Percentiles rank a stretch among this genome's conserved stretches.
Evolutionary conservation across 2,888 invertebrate species (phyloP).

Genomic region (Argyra leucocephala): DNA sequence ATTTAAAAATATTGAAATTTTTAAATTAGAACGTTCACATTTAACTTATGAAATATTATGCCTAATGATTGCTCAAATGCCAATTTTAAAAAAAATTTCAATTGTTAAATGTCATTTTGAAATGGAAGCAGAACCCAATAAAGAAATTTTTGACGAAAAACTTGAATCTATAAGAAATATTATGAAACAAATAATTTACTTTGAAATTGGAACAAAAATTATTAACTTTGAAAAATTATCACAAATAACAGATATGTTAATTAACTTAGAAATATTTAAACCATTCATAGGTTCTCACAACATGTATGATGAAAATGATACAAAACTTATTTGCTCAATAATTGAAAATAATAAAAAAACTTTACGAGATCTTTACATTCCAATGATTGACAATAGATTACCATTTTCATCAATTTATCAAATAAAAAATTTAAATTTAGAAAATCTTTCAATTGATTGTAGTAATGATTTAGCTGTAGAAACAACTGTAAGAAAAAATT

Average conservation of each 20-base stretch:
- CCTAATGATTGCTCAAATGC: background rate
- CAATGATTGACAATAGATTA: background rate
- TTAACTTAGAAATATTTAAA: background rate
- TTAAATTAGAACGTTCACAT: background rate
- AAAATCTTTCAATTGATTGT: background rate
- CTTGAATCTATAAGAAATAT: background rate
- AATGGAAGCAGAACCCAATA: background rate
- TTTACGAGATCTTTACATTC: background rate
- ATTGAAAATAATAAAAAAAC: background rate
- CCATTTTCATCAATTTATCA: background rate
- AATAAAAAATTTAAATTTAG: conserved; percentile 1
- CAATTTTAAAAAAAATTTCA: background rate
- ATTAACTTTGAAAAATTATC: background rate
- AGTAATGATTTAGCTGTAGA: background rate
- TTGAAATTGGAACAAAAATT: background rate
- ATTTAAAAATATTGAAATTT: background rate
- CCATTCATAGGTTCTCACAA: background rate
- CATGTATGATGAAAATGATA: background rate
- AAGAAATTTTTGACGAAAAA: background rate
- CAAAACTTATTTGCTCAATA: background rate
- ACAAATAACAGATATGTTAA: background rate
- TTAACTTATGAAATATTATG: background rate
- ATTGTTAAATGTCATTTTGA: background rate
- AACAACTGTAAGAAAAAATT: background rate
- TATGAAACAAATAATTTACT: background rate